Percentiles rank a stretch among this genome's conserved stretches.
Evolutionary conservation across 2,797 vertebrate genomes (phyloP).

Genomic region (Clarias fuscus): DNA sequence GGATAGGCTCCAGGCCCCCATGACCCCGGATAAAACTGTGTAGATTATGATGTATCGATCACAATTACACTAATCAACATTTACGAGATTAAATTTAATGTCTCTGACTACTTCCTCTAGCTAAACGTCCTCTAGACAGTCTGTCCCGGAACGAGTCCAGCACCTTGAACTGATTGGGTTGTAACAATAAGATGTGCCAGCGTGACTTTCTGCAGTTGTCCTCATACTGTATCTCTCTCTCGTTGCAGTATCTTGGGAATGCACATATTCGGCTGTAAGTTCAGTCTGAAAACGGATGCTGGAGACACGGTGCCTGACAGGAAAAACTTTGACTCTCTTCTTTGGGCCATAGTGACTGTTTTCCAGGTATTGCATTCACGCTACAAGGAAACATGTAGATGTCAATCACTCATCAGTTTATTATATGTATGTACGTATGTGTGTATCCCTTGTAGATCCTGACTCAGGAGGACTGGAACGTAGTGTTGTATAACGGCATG

Average conservation of each 20-base stretch:
- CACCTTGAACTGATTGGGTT: background rate
- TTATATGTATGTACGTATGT: slow-evolving; percentile 1
- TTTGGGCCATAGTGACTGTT: slow-evolving; percentile 96
- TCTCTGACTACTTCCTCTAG: no score
- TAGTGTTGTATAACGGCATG: slow-evolving; percentile 88
- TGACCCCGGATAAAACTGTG: no score
- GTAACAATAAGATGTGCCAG: background rate
- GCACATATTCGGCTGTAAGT: slow-evolving; percentile 98
- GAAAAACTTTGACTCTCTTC: slow-evolving; percentile 95
- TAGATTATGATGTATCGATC: no score
- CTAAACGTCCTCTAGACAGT: no score
- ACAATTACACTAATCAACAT: no score
- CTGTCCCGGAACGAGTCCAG: no score
- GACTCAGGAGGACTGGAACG: slow-evolving; percentile 89
- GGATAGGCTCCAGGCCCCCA: no score
- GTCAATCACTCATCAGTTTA: background rate
- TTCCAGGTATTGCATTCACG: slow-evolving; percentile 81
- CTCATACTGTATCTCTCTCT: background rate
- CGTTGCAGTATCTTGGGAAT: slow-evolving; percentile 90
- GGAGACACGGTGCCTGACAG: slow-evolving; percentile 93
- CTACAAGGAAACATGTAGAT: background rate
- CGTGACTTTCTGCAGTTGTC: background rate
- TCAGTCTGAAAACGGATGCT: slow-evolving; percentile 90
- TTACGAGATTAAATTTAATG: no score
- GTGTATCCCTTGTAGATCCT: slow-evolving; percentile 72